Conservation (phyloP, 2,113 vertebrate species). For the Vulpes vulpes region DNA sequence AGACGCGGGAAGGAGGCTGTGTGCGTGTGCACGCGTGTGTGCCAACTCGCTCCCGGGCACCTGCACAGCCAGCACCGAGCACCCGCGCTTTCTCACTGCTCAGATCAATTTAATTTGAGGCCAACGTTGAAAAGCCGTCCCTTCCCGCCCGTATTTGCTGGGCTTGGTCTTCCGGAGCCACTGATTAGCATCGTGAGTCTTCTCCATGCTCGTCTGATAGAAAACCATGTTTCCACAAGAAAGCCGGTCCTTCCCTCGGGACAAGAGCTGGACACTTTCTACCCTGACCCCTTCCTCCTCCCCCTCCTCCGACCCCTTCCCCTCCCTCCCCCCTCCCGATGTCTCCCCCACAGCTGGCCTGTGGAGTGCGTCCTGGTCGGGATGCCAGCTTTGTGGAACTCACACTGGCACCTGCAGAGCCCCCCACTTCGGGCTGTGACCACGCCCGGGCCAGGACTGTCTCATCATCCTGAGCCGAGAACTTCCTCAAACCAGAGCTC, state of each 20-base stretch:
- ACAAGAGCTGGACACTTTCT: background rate
- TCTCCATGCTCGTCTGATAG: accelerated
- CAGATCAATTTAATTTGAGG: background rate
- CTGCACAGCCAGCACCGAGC: background rate
- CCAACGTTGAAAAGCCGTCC: background rate
- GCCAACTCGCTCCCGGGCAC: accelerated
- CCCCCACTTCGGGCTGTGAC: accelerated
- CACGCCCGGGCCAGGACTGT: accelerated
- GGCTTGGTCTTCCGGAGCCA: background rate
- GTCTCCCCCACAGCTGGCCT: background rate
- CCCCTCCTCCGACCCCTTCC: background rate
- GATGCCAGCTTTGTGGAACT: background rate
- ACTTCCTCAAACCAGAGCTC: accelerated
- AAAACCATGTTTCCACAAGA: background rate
- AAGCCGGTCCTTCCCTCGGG: background rate
- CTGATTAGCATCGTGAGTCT: background rate
- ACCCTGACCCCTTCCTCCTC: background rate
- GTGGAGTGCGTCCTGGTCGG: background rate
- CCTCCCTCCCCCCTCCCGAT: background rate
- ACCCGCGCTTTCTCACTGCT: accelerated
- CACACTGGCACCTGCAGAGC: no score
- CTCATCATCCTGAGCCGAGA: background rate
- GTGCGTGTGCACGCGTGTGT: accelerated
- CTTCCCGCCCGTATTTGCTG: background rate
- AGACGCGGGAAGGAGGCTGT: background rate